Evolutionary conservation across 2,113 vertebrate genomes (phyloP), one percentile per base, ranked within the genome.

Genomic region (Polypterus senegalus): DNA sequence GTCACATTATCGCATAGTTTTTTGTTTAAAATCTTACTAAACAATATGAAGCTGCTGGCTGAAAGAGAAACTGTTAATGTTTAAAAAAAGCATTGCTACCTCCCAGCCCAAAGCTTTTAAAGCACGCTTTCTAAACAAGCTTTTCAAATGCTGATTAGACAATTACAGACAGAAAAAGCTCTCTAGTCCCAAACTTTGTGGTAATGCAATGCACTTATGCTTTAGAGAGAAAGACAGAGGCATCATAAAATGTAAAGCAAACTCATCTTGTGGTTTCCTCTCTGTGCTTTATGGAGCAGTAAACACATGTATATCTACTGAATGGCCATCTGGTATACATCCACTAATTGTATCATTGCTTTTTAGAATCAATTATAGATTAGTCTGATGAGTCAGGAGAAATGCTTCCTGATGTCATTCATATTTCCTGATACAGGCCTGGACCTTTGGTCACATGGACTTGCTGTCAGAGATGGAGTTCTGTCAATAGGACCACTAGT

Each of bases 231-330:
- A 27, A 27, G 27, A 27, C 27, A 27, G 27, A 27, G 27, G 27
- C 27, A 27, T 27, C 27, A 27, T 27, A 27, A 27, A 27, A 27
- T 27, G 27, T 51, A 9, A 51, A 51, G 6, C 49, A 51, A 51
- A 49, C 62, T 61, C 61, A 48, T 67, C 46, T 52, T 53, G 49
- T 56, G 54, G 55, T 11, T 46, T 57, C 60, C 7, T 59, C 11
- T 55, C 54, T 54, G 61, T 10, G n/a, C 49, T 63, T 61, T 64
- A 49, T 65, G 53, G 60, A 63, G 48, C 44, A 8, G 51, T 60
- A 63, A 70, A 51, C 61, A 57, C 74, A 72, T 72, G 66, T 52
- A 64, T 69, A 64, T 43, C 62, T 58, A 54, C 73, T 46, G 61
- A 53, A 68, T 68, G 52, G 68, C 68, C 63, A 69, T 68, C 66